Base-by-base conservation (phyloP, 2,888 invertebrate genomes). In the Campaea margaritaria region DNA sequence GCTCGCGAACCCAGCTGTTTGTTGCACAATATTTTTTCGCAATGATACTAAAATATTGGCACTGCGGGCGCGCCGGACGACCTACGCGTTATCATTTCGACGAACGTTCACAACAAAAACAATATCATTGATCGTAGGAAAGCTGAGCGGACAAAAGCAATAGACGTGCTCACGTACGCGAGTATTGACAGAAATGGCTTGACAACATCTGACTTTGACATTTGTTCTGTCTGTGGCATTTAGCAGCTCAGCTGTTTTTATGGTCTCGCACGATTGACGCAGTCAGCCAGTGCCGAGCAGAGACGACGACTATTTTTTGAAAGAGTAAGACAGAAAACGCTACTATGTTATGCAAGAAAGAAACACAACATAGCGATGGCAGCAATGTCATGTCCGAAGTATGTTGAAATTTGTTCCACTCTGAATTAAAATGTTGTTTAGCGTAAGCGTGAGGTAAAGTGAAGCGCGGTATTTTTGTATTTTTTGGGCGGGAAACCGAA, bases 71-170 rank as follows among this genome's bases (percentile, higher is more conserved):
- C 60, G 36, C 58, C 55, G 58, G 54, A 65, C 67, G 62, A 65
- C 67, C 65, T 69, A 67, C 70, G 62, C 64, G 69, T 81, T 81
- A 77, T 75, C 75, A 73, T 76, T 78, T 74, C 74, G 41, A 31
- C 50, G 73, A 69, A 76, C 66, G 62, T 79, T 83, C 83, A 85
- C 80, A 90, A 89, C 87, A 91, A 89, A 84, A 89, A 91, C 88
- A 91, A 81, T 79, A 80, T 60, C 83, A 87, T 85, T 86, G 86
- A 89, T 88, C 84, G 83, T 73, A 71, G 78, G 48, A 21, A 21
- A 21, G 21, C 21, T 2, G 73, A 56, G 61, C 54, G 47, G 58
- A 60, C 58, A 59, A 59, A 64, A 67, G 55, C 58, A 59, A 58
- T 61, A 67, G 55, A 68, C 69, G 66, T 69, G 60, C 59, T 66